Percentiles rank a stretch among this genome's conserved stretches.
Conservation (phyloP, 2,888 invertebrate species). For the Panzeria rudis region DNA sequence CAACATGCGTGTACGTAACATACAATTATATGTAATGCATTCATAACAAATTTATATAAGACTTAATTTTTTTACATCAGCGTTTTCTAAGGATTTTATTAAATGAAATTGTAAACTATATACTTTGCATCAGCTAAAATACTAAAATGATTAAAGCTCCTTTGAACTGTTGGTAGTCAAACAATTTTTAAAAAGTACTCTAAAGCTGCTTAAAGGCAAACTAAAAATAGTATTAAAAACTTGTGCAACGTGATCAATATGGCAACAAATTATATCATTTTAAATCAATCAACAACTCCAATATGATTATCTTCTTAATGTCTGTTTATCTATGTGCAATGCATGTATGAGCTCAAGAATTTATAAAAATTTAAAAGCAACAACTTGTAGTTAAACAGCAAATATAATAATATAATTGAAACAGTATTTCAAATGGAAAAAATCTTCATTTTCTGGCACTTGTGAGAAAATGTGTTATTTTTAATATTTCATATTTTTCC, state of each 20-base stretch:
- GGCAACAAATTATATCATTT: conserved; percentile 59
- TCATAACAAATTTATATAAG: no score
- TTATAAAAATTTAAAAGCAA: background rate
- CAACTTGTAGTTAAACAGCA: conserved; percentile 1
- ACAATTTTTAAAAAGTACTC: background rate
- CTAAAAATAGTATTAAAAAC: background rate
- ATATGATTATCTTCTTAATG: conserved; percentile 35
- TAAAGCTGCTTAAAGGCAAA: background rate
- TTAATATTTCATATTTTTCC: conserved; percentile 38
- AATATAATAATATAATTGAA: conserved; percentile 66
- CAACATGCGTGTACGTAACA: no score
- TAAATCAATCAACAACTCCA: conserved; percentile 62
- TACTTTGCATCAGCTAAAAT: no score
- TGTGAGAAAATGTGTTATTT: background rate
- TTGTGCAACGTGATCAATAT: conserved; percentile 33
- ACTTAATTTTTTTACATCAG: no score
- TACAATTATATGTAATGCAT: no score
- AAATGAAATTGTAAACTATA: no score
- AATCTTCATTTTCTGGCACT: conserved; percentile 35
- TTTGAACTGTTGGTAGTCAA: background rate
- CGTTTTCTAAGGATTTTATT: no score
- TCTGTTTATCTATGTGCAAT: background rate
- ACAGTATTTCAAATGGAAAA: conserved; percentile 62
- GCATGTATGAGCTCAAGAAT: no score
- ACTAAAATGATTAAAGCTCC: no score